A percentile compares a stretch with the other conserved stretches of the same genome.
Conservation (phyloP, 2,888 invertebrate genomes). For the Harpalus rufipes region DNA sequence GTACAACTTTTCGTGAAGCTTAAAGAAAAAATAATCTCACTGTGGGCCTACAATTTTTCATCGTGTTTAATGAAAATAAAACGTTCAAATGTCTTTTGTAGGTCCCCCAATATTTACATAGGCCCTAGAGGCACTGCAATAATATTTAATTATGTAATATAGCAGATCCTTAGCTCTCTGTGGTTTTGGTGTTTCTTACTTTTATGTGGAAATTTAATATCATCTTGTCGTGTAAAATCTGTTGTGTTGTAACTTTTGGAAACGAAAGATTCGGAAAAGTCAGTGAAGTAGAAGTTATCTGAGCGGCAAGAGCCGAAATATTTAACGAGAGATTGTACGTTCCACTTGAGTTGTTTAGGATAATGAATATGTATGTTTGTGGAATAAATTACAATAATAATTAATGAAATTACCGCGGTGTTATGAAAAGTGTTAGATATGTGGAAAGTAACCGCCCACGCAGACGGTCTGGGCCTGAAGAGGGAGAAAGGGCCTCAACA, state of each 20-base stretch:
- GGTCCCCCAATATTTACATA: no score
- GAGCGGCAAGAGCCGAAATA: constrained; percentile 29
- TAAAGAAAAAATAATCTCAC: no score
- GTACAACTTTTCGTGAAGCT: no score
- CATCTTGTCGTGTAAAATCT: background rate
- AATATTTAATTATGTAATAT: constrained; percentile 1
- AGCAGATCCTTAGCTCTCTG: background rate
- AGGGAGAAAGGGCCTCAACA: background rate
- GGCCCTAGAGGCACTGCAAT: background rate
- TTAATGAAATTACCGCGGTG: constrained; percentile 11
- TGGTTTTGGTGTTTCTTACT: background rate
- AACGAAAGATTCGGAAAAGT: constrained; percentile 11
- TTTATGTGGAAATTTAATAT: background rate
- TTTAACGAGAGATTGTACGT: constrained; percentile 43
- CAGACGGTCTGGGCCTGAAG: background rate
- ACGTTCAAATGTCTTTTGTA: no score
- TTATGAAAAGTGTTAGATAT: constrained; percentile 36
- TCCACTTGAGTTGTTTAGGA: constrained; percentile 41
- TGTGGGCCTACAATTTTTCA: no score
- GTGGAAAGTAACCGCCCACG: constrained; percentile 2
- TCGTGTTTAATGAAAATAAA: no score
- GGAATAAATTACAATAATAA: constrained; percentile 52
- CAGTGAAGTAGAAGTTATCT: constrained; percentile 29
- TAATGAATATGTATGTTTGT: constrained; percentile 51
- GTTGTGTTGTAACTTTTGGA: constrained; percentile 22